Conservation (phyloP, 2,888 invertebrate genomes). For the Caenorhabditis wallacei region DNA sequence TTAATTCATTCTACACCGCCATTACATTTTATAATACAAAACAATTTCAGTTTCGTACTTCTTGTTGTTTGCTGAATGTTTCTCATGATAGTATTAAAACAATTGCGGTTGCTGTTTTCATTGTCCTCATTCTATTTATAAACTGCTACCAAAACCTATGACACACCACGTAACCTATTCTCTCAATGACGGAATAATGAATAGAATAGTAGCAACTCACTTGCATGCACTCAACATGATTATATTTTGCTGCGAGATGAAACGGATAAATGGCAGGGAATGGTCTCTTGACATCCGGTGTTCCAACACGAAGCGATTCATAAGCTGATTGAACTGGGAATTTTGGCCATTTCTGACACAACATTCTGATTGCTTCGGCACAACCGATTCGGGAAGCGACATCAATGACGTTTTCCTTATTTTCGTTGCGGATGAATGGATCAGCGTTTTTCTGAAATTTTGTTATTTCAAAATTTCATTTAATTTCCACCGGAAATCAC, state of each 20-base stretch:
- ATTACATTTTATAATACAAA: too few relatives aligned
- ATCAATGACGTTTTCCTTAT: constrained; percentile 93
- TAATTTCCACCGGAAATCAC: constrained; percentile 84
- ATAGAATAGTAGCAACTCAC: constrained; percentile 56
- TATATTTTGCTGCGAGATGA: constrained; percentile 89
- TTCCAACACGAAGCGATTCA: constrained; percentile 64
- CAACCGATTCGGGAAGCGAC: constrained; percentile 90
- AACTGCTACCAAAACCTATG: constrained; percentile 31
- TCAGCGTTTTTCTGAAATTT: constrained; percentile 77
- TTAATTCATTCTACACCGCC: too few relatives aligned
- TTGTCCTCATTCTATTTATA: neutral
- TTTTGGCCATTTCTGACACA: constrained; percentile 60
- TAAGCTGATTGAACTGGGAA: constrained; percentile 68
- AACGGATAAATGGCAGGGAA: constrained; percentile 86
- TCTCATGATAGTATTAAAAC: neutral
- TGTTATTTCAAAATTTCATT: neutral
- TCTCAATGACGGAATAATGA: constrained; percentile 52
- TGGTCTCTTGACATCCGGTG: constrained; percentile 62
- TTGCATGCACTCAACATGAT: constrained; percentile 86
- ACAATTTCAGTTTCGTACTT: too few relatives aligned
- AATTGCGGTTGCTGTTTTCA: neutral
- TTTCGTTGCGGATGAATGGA: constrained; percentile 77
- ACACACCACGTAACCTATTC: constrained; percentile 24
- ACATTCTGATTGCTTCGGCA: constrained; percentile 68
- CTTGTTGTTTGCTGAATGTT: neutral